A percentile compares a stretch with the other conserved stretches of the same genome.
phyloP scores from a whole-genome alignment of 2,888 invertebrate species.

The Aricia artaxerxes region DNA sequence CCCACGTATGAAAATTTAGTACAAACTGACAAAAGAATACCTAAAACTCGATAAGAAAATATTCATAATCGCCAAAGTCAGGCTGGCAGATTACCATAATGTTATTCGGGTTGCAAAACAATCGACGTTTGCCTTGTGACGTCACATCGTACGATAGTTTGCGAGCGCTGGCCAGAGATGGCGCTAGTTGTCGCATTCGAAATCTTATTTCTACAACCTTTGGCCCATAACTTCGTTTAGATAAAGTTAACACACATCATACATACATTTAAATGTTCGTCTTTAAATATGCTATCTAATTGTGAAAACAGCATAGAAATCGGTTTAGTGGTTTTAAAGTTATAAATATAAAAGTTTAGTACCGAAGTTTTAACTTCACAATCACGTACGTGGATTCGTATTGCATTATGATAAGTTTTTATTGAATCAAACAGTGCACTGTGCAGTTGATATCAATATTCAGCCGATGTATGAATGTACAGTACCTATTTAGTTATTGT shows the following conservation, averaged over 20 bases:
- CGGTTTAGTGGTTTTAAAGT: neutral
- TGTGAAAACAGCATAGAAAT: neutral
- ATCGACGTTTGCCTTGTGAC: constrained; percentile 28
- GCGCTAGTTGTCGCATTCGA: constrained; percentile 46
- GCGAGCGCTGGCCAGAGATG: constrained; percentile 48
- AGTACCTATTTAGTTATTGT: constrained; percentile 1
- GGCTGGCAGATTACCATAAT: neutral
- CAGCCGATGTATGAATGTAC: neutral
- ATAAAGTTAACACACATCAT: neutral
- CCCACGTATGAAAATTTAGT: too few relatives aligned
- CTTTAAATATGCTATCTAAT: neutral
- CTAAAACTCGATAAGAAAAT: neutral
- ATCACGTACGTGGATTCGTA: neutral
- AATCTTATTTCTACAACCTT: neutral
- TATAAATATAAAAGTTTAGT: neutral
- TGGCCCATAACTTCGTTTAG: neutral
- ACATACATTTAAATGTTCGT: neutral
- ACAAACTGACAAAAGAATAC: neutral
- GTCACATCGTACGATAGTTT: constrained; percentile 42
- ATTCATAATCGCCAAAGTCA: neutral
- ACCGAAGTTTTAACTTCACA: neutral
- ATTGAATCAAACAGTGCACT: constrained; percentile 1
- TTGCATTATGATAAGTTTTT: constrained; percentile 13
- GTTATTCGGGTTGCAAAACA: constrained; percentile 13
- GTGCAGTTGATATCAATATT: constrained; percentile 6